Percentiles rank a stretch among this genome's conserved stretches.
Conservation (phyloP, 2,888 invertebrate genomes). For the Chaetogeoica ovagalla region DNA sequence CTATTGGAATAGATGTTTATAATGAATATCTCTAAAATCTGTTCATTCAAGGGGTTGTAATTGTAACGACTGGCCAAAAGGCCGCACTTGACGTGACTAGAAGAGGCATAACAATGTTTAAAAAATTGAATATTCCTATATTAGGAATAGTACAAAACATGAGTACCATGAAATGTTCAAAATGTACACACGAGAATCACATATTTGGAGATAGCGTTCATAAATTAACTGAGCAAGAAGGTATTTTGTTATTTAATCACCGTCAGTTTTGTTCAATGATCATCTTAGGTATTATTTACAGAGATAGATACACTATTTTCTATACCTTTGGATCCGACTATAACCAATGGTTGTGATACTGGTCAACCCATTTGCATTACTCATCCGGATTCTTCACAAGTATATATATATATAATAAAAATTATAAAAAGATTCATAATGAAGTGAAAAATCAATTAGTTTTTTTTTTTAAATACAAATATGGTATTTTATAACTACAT, state of each 20-base stretch:
- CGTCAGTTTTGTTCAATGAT: conserved; percentile 30
- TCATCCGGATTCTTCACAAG: conserved; percentile 64
- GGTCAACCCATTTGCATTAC: conserved; percentile 77
- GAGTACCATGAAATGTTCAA: conserved; percentile 76
- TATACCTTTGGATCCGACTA: conserved; percentile 72
- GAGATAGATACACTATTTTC: conserved; percentile 69
- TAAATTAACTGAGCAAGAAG: conserved; percentile 68
- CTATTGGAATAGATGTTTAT: neutral
- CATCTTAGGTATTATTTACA: conserved; percentile 55
- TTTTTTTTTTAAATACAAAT: neutral
- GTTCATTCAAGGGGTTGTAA: conserved; percentile 69
- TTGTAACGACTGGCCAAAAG: conserved; percentile 90
- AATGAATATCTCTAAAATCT: neutral
- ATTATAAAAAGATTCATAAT: neutral
- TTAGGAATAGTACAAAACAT: conserved; percentile 91
- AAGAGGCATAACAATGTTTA: conserved; percentile 85
- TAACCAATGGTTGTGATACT: conserved; percentile 71
- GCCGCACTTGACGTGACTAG: conserved; percentile 84
- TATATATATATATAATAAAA: conserved; percentile 49
- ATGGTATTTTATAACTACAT: no score
- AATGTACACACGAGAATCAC: conserved; percentile 73
- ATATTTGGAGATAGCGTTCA: conserved; percentile 74
- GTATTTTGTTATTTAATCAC: conserved; percentile 57
- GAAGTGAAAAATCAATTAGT: neutral
- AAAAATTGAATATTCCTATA: conserved; percentile 78